A percentile compares a stretch with the other conserved stretches of the same genome.
Evolutionary conservation across 2,113 vertebrate genomes (phyloP).

Genomic region (Melanerpes formicivorus): DNA sequence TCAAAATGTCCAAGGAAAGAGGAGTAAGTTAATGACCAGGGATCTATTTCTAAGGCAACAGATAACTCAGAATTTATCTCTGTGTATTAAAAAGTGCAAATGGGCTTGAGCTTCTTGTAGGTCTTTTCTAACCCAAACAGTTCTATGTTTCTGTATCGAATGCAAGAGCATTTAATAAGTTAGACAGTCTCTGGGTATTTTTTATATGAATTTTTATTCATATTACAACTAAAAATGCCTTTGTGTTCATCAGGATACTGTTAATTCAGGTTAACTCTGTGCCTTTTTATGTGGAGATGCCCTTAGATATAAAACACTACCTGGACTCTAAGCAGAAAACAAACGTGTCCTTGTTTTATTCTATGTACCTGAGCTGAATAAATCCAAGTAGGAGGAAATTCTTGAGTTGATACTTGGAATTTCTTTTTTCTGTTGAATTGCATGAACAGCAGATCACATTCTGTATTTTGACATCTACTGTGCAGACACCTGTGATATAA

Average conservation of each 20-base stretch:
- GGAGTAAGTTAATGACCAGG: background rate
- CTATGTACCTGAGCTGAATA: background rate
- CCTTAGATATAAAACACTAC: background rate
- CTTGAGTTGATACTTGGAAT: background rate
- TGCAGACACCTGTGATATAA: rapidly evolving
- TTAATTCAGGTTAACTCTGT: background rate
- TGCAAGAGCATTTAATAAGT: background rate
- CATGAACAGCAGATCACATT: background rate
- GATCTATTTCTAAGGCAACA: background rate
- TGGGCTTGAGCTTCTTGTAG: background rate
- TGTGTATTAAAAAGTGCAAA: background rate
- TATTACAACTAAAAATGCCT: background rate
- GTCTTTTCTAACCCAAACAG: no score
- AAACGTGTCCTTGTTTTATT: background rate
- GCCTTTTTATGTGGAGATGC: background rate
- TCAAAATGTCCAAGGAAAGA: background rate
- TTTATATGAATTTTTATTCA: background rate
- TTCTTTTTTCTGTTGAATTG: background rate
- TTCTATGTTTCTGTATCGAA: background rate
- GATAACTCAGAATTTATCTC: background rate
- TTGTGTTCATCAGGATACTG: background rate
- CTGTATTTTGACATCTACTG: background rate
- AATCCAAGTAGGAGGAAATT: background rate
- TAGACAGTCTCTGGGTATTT: background rate
- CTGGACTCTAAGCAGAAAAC: background rate